Evolutionary conservation across 1,140 invertebrate genomes (phyloP).

Genomic region (Sweltsa coloradensis): DNA sequence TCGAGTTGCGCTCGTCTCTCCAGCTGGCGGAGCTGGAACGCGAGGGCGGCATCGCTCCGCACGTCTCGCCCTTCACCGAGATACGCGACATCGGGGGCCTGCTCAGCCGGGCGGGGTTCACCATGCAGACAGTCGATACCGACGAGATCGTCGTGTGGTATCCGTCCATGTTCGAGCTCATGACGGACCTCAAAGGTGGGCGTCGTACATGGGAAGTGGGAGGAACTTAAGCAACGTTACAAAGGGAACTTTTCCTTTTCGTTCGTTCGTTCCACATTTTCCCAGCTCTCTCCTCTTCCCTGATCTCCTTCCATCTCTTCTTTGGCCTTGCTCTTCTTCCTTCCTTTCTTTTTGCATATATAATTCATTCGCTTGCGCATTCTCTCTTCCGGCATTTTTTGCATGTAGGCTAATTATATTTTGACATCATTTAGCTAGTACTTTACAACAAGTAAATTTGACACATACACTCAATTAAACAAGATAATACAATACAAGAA

Average conservation of each 20-base stretch:
- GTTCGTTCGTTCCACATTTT: too few relatives aligned
- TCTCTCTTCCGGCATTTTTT: too few relatives aligned
- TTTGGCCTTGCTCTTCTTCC: neutral
- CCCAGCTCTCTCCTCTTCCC: too few relatives aligned
- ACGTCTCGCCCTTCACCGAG: slow-evolving; percentile 90
- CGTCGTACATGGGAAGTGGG: too few relatives aligned
- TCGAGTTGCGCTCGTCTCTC: slow-evolving; percentile 79
- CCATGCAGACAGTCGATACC: slow-evolving; percentile 88
- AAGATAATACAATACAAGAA: too few relatives aligned
- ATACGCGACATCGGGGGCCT: slow-evolving; percentile 70
- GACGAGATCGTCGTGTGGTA: slow-evolving; percentile 88
- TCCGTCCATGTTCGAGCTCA: slow-evolving; percentile 87
- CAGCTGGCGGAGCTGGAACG: slow-evolving; percentile 91
- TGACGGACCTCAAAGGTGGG: slow-evolving; percentile 82
- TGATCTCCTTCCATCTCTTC: slow-evolving; percentile 9
- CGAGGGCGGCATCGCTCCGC: slow-evolving; percentile 80
- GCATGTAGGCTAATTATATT: too few relatives aligned
- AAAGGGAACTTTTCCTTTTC: too few relatives aligned
- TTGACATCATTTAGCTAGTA: too few relatives aligned
- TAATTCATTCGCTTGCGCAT: too few relatives aligned
- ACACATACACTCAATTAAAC: too few relatives aligned
- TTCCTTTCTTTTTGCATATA: neutral
- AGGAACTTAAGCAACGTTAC: too few relatives aligned
- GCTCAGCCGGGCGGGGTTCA: slow-evolving; percentile 77
- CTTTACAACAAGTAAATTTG: too few relatives aligned